Conservation (phyloP, 2,797 vertebrate species). For the Galago senegalensis region DNA sequence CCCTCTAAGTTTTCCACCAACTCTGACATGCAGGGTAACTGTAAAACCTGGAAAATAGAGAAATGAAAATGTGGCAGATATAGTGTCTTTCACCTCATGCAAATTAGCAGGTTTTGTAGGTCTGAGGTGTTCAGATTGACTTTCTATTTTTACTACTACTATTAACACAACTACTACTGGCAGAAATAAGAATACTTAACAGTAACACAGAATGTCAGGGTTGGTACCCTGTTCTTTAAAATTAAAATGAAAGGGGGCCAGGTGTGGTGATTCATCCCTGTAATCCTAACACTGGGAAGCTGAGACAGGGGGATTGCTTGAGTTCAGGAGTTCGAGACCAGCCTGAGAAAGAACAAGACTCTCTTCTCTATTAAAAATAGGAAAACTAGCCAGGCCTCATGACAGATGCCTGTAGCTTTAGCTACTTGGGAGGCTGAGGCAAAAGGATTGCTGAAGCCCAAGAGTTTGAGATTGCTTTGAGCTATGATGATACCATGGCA, state of each 20-base stretch:
- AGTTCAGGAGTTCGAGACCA: background rate
- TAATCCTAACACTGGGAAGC: too few species aligned
- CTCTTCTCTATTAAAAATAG: too few species aligned
- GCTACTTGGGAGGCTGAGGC: too few species aligned
- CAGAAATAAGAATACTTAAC: background rate
- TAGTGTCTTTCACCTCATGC: background rate
- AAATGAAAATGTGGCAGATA: background rate
- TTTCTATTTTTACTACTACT: background rate
- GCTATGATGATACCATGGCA: too few species aligned
- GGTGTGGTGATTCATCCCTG: too few species aligned
- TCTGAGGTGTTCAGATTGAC: background rate
- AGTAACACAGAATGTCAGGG: background rate
- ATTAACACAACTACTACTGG: background rate
- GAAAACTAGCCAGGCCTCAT: too few species aligned
- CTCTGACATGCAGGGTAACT: background rate
- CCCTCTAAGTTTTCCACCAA: background rate
- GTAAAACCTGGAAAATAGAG: background rate
- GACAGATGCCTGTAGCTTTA: too few species aligned
- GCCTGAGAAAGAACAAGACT: too few species aligned
- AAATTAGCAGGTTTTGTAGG: background rate
- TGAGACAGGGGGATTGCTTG: too few species aligned
- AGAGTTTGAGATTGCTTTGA: too few species aligned
- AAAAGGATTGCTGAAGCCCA: too few species aligned
- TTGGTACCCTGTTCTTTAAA: background rate
- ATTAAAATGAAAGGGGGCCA: background rate